Evolutionary conservation across 1,140 invertebrate genomes (phyloP).

Genomic region (Holotrichia oblita): DNA sequence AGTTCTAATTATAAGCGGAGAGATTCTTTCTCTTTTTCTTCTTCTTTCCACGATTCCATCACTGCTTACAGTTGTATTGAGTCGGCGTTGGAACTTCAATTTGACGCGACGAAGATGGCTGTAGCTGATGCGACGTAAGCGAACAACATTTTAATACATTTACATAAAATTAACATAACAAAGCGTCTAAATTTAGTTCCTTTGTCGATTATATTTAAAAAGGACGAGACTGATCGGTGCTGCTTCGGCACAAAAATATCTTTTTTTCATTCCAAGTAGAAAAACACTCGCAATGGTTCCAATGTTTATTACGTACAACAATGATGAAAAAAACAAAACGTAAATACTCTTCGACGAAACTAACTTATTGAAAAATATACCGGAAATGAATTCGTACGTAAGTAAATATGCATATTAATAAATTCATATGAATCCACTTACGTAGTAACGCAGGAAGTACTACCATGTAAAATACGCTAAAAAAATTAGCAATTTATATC

Average conservation of each 20-base stretch:
- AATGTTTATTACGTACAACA: no score
- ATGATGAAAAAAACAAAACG: no score
- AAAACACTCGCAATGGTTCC: no score
- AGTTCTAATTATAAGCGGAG: constrained; percentile 11
- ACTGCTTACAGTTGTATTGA: not conserved
- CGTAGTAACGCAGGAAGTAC: no score
- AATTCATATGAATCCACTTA: no score
- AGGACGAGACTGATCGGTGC: constrained; percentile 21
- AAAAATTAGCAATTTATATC: no score
- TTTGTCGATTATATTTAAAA: constrained; percentile 34
- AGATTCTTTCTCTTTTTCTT: not conserved
- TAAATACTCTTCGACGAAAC: no score
- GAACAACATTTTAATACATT: constrained; percentile 34
- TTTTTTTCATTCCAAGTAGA: not conserved
- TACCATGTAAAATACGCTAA: no score
- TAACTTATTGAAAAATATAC: no score
- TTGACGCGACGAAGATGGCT: not conserved
- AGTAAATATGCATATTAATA: no score
- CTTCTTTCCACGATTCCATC: not conserved
- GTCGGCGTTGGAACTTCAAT: not conserved
- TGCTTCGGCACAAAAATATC: constrained; percentile 15
- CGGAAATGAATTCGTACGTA: no score
- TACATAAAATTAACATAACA: constrained; percentile 37
- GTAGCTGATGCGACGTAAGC: not conserved
- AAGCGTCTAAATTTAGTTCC: constrained; percentile 35